Evolutionary conservation across 2,797 vertebrate species (phyloP).

Genomic region (Lagodon rhomboides): DNA sequence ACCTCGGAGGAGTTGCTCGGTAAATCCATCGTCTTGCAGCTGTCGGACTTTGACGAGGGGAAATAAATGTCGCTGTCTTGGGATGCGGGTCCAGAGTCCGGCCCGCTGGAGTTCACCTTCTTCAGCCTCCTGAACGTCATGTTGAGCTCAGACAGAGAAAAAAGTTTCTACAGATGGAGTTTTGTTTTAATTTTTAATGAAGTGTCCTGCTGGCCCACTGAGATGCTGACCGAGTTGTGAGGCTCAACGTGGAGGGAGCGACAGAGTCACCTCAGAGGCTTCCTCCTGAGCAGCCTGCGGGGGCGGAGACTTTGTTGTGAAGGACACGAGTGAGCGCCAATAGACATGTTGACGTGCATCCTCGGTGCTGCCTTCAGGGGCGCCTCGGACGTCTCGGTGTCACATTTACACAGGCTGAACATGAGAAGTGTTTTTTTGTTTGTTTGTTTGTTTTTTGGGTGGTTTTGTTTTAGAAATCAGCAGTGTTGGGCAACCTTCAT

Average conservation of each 20-base stretch:
- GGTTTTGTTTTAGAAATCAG: neutral
- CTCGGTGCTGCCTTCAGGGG: conserved; percentile 38
- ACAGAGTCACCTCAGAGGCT: conserved; percentile 3
- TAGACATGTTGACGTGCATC: conserved; percentile 40
- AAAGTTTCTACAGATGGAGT: neutral
- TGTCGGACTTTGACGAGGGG: conserved; percentile 88
- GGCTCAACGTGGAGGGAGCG: conserved; percentile 34
- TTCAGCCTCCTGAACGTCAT: conserved; percentile 94
- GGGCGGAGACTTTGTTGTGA: conserved; percentile 57
- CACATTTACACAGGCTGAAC: neutral
- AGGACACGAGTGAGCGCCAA: conserved; percentile 45
- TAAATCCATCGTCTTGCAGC: conserved; percentile 82
- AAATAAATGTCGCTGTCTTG: conserved; percentile 84
- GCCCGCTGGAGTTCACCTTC: conserved; percentile 86
- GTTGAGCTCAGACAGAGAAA: conserved; percentile 7
- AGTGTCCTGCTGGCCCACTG: neutral
- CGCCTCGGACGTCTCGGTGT: conserved; percentile 8
- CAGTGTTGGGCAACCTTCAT: too few relatives aligned
- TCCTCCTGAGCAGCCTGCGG: conserved; percentile 32
- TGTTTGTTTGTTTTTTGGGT: neutral
- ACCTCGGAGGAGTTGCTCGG: conserved; percentile 74
- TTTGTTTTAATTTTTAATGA: neutral
- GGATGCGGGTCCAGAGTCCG: conserved; percentile 71
- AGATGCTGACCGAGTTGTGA: conserved; percentile 41
- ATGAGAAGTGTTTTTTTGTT: neutral